These are phyloP conservation scores for Poeciliopsis retropinna DNA, from an alignment of 2,113 vertebrate species.

Conservation along the genomic window DNA sequence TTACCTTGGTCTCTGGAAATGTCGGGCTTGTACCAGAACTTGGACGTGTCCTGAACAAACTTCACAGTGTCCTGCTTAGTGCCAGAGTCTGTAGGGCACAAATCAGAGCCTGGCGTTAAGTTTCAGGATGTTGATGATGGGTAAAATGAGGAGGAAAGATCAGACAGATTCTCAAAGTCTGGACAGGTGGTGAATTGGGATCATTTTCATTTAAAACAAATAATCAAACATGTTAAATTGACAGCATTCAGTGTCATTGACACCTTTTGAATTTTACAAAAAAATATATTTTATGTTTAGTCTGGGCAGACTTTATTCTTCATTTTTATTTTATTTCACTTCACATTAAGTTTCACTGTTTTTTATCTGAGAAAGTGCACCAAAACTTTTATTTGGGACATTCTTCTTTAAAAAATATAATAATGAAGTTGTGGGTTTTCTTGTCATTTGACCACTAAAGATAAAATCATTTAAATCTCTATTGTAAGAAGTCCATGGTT, in stretches of 20 bases:
- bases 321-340: no score
- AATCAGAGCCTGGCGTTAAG: slow-evolving; percentile 25
- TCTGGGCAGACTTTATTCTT: no score
- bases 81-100: slow-evolving; percentile 79
- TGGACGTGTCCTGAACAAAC: slow-evolving; percentile 97
- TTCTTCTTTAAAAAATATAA: no score
- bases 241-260: background rate
- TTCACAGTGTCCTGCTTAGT: slow-evolving; percentile 90
- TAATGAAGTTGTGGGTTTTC: no score
- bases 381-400: no score
- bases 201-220: background rate
- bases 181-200: background rate
- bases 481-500: no score
- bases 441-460: no score
- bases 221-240: background rate
- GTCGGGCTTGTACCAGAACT: slow-evolving; percentile 97
- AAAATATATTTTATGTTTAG: no score
- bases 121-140: slow-evolving; percentile 6
- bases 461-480: no score
- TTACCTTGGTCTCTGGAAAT: slow-evolving; percentile 98
- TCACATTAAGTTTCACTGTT: no score
- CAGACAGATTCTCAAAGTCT: background rate
- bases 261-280: no score
- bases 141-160: slow-evolving; percentile 1
- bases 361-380: no score